phyloP scores from a whole-genome alignment of 2,888 invertebrate genomes.

The Philonicus albiceps region DNA sequence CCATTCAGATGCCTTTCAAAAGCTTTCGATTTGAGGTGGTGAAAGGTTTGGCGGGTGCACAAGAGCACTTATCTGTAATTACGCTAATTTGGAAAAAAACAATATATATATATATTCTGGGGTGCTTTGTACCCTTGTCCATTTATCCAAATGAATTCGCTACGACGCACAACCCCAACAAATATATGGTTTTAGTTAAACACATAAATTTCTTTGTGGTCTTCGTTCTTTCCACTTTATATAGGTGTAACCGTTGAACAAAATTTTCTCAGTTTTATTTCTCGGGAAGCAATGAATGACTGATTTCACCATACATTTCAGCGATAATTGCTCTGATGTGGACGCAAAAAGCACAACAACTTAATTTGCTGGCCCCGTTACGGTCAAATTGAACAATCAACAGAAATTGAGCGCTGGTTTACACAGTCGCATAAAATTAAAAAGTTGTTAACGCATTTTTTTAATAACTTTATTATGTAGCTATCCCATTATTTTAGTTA shows the following conservation, averaged over 20 bases:
- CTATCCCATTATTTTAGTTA: not conserved
- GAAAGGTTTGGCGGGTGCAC: not conserved
- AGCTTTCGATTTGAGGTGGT: not conserved
- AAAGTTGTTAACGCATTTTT: constrained; percentile 18
- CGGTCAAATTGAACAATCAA: not conserved
- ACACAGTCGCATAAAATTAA: not conserved
- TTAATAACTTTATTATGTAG: constrained; percentile 14
- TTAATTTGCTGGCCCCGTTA: constrained; percentile 1
- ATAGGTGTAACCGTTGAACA: not conserved
- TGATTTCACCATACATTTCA: not conserved
- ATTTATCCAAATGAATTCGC: not conserved
- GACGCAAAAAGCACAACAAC: not conserved
- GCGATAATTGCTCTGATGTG: not conserved
- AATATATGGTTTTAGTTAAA: not conserved
- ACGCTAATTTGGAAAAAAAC: not conserved
- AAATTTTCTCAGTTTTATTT: not conserved
- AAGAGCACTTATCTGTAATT: not conserved
- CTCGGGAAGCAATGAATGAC: not conserved
- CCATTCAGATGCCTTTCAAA: constrained; percentile 1
- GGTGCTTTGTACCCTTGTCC: not conserved
- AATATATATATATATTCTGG: not conserved
- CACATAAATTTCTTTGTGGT: not conserved
- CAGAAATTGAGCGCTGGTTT: not conserved
- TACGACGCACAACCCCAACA: not conserved
- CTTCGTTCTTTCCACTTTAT: not conserved